phyloP scores from a whole-genome alignment of 2,113 vertebrate species.

The Thermophis baileyi region DNA sequence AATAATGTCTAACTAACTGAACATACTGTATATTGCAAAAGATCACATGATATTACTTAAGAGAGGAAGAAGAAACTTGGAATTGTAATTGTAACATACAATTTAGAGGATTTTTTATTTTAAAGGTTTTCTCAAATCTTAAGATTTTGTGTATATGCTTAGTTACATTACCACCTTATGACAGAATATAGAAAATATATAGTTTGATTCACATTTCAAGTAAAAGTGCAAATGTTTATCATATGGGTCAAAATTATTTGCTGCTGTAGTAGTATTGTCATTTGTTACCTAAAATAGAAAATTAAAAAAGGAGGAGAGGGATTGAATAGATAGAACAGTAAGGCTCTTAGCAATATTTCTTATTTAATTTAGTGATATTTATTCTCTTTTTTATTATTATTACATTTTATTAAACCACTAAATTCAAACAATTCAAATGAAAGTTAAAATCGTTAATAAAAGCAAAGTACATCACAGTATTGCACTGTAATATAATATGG shows the following conservation, averaged over 20 bases:
- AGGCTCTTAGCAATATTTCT: conserved; percentile 7
- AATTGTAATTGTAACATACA: conserved; percentile 4
- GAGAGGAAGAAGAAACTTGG: conserved; percentile 3
- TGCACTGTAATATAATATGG: neutral
- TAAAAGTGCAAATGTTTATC: conserved; percentile 14
- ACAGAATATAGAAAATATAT: neutral
- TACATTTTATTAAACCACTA: neutral
- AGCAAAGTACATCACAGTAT: neutral
- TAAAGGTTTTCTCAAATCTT: neutral
- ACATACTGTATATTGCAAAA: neutral
- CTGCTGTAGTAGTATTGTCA: neutral
- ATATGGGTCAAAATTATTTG: neutral
- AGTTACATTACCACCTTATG: neutral
- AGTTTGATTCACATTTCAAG: neutral
- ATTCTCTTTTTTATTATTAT: neutral
- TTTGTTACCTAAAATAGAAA: conserved; percentile 12
- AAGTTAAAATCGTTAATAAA: neutral
- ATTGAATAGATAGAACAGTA: neutral
- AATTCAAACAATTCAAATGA: neutral
- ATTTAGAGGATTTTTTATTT: neutral
- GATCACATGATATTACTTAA: neutral
- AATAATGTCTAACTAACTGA: neutral
- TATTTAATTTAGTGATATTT: neutral
- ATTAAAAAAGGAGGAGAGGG: neutral
- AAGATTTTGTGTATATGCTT: neutral